phyloP scores from a whole-genome alignment of 2,113 vertebrate genomes.

The Anoura caudifer region DNA sequence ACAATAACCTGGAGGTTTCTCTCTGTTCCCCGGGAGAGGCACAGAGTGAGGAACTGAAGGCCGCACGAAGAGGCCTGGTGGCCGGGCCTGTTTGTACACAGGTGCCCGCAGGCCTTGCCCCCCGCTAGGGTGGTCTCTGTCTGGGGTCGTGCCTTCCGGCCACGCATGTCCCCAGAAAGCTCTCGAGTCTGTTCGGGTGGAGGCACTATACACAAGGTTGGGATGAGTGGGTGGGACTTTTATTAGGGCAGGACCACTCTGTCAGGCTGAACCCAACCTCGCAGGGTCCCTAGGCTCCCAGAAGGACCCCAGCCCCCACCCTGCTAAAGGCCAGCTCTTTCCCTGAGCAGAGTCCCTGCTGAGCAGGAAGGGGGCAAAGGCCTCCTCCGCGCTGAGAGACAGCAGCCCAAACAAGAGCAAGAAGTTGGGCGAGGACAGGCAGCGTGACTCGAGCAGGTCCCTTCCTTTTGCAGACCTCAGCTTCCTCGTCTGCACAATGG shows the following conservation, averaged over 20 bases:
- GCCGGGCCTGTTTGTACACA: background rate
- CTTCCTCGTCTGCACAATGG: background rate
- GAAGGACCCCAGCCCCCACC: background rate
- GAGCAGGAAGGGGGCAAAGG: too few species aligned
- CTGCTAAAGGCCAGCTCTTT: background rate
- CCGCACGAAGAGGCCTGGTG: background rate
- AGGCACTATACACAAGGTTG: background rate
- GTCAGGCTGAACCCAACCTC: background rate
- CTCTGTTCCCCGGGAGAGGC: background rate
- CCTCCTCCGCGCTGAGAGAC: background rate
- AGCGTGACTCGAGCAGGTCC: background rate
- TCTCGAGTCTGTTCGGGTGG: constrained; percentile 12
- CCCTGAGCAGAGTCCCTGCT: background rate
- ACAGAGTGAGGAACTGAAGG: background rate
- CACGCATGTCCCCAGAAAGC: background rate
- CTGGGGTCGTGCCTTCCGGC: background rate
- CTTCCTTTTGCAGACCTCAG: background rate
- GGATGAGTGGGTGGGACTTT: background rate
- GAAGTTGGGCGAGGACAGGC: background rate
- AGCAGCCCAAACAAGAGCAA: background rate
- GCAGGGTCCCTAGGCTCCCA: background rate
- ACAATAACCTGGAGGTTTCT: background rate
- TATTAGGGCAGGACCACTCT: background rate
- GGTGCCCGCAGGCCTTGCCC: background rate
- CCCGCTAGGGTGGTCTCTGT: background rate